phyloP scores from a whole-genome alignment of 2,888 invertebrate genomes.

The Phymatocera aterrima region DNA sequence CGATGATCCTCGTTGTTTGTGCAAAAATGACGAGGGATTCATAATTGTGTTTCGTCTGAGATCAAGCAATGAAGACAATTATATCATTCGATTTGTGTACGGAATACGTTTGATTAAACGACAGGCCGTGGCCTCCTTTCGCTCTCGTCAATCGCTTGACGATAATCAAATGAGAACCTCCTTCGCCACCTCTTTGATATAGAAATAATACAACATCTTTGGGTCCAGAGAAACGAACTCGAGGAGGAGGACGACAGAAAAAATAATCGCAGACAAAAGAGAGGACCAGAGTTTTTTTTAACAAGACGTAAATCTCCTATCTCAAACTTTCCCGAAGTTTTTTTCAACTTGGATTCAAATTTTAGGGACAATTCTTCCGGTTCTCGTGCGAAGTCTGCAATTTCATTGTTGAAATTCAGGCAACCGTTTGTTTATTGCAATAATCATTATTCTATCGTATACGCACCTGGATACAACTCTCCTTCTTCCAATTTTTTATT shows the following conservation, averaged over 20 bases:
- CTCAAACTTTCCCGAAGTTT: not conserved
- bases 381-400: not conserved
- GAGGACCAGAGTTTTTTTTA: not conserved
- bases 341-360: not conserved
- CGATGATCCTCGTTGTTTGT: not conserved
- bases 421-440: not conserved
- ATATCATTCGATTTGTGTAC: conserved; percentile 16
- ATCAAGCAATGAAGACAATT: no score
- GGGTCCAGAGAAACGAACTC: not conserved
- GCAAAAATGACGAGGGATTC: not conserved
- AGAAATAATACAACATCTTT: conserved; percentile 27
- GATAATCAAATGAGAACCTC: conserved; percentile 31
- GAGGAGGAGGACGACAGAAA: not conserved
- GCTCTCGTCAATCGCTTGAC: not conserved
- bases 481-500: no score
- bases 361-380: not conserved
- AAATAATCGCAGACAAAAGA: not conserved
- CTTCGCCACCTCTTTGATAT: conserved; percentile 19
- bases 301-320: conserved; percentile 9
- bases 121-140: conserved; percentile 25
- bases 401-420: not conserved
- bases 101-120: conserved; percentile 3
- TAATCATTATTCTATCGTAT: no score
- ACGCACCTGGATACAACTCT: no score
- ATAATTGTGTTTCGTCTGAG: not conserved